Evolutionary conservation across 2,797 vertebrate species (phyloP), one percentile per base, ranked within the genome.

Genomic region (Xerus rutilus): DNA sequence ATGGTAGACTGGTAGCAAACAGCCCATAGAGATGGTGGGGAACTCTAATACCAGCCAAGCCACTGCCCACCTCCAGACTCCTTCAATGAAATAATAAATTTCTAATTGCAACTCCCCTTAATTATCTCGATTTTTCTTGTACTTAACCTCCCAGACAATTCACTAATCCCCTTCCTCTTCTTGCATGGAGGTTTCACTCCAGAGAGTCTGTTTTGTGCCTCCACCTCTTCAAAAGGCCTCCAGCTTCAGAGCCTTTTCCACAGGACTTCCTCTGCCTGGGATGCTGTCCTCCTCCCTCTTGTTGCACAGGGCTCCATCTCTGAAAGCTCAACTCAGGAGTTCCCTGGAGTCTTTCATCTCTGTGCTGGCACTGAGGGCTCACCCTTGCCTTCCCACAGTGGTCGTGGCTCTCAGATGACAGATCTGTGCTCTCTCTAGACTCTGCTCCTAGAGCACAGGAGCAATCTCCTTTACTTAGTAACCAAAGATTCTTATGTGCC

Each of bases 341-440:
- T 12, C 2, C 43, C 7, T 30, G 21, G 49, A 78, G 35, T 3
- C 47, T 84, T 57, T 30, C 30, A 0, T n/a, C 21, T 28, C 21
- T 25, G 2, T 23, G 35, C 13, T 5, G 65, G 49, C 12, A 5
- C 20, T 54, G 7, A 1, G 7, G 5, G 0, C 52, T 30, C 45
- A 11, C 4, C 28, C 1, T 32, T 5, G 30, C n/a, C 39, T 59
- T 13, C 0, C 23, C 32, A 5, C 0, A 2, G 0, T 5, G 21
- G 11, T 65, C 57, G 20, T 6, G 45, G 1, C 43, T 81, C 88
- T 86, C 84, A 81, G 30, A 21, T n/a, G 23, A 5, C 2, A 1
- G 7, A 6, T 20, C 65, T 45, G 0, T 57, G 18, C 28, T 18
- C 69, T 93, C 59, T 3, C 45, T 47, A 57, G 39, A 65, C 28